These are phyloP conservation scores for Linepithema humile DNA, from an alignment of 1,140 invertebrate species.

Conservation along the genomic window DNA sequence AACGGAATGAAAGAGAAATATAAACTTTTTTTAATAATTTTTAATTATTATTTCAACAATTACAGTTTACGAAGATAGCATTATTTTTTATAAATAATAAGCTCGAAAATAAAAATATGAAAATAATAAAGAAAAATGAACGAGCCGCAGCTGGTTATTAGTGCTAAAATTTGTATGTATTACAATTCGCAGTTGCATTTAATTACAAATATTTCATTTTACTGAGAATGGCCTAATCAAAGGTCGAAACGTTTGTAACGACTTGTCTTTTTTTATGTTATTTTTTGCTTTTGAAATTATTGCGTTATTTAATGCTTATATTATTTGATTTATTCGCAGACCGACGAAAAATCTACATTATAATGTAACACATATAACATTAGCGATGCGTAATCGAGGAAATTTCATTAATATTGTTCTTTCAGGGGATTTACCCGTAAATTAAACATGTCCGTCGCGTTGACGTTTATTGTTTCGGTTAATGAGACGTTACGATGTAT, in stretches of 20 bases:
- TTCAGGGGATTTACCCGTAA: not conserved
- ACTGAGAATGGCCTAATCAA: too few relatives aligned
- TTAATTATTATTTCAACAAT: not conserved
- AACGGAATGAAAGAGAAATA: not conserved
- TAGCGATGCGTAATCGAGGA: slow-evolving; percentile 3
- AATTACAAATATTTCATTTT: too few relatives aligned
- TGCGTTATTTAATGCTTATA: not conserved
- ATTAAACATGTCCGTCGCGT: slow-evolving; percentile 18
- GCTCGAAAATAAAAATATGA: too few relatives aligned
- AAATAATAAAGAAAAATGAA: too few relatives aligned
- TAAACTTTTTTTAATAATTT: not conserved
- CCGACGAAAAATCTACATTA: not conserved
- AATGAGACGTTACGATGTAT: slow-evolving; percentile 48
- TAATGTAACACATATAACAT: not conserved
- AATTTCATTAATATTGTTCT: not conserved
- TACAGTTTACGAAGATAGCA: too few relatives aligned
- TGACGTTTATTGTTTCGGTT: slow-evolving; percentile 54
- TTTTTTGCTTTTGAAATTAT: not conserved
- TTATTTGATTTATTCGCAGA: not conserved
- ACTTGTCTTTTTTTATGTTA: too few relatives aligned
- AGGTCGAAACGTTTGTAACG: too few relatives aligned
- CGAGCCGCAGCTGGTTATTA: too few relatives aligned
- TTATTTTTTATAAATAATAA: too few relatives aligned
- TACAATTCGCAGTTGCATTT: too few relatives aligned
- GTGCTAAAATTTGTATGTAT: too few relatives aligned